These are phyloP conservation scores for Neofelis nebulosa DNA, from an alignment of 2,113 vertebrate species.

Conservation along the genomic window DNA sequence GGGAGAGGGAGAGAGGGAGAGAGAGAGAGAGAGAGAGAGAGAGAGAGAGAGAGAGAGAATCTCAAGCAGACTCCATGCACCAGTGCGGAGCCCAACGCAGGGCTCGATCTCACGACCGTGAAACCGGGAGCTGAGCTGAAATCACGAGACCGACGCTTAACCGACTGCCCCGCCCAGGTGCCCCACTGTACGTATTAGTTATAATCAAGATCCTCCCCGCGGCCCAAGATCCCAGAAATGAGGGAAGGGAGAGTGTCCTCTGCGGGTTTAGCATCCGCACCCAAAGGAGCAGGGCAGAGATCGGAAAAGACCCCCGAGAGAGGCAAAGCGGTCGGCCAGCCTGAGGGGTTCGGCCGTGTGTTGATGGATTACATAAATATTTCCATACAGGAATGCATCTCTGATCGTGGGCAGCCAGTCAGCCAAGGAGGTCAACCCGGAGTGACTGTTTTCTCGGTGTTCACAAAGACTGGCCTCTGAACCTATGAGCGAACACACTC, in stretches of 20 bases:
- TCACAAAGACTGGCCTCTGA: not conserved
- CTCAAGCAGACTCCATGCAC: too few relatives aligned
- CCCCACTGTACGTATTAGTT: not conserved
- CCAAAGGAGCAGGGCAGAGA: not conserved
- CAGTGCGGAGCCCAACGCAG: too few relatives aligned
- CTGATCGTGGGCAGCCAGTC: not conserved
- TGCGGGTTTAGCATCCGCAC: not conserved
- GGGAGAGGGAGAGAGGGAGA: too few relatives aligned
- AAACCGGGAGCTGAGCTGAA: too few relatives aligned
- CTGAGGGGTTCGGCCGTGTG: not conserved
- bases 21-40: too few relatives aligned
- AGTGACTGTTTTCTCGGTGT: not conserved
- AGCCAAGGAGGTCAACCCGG: not conserved
- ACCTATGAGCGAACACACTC: not conserved
- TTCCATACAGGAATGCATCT: not conserved
- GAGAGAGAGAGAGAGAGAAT: too few relatives aligned
- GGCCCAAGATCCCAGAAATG: not conserved
- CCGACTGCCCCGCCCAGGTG: too few relatives aligned
- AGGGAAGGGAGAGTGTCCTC: not conserved
- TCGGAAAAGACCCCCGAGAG: not conserved
- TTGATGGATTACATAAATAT: not conserved
- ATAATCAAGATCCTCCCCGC: not conserved
- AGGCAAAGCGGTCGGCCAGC: not conserved
- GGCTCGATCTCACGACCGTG: not conserved
- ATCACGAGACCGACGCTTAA: too few relatives aligned